phyloP scores from a whole-genome alignment of 1,140 invertebrate species.

The Oedothorax gibbosus region DNA sequence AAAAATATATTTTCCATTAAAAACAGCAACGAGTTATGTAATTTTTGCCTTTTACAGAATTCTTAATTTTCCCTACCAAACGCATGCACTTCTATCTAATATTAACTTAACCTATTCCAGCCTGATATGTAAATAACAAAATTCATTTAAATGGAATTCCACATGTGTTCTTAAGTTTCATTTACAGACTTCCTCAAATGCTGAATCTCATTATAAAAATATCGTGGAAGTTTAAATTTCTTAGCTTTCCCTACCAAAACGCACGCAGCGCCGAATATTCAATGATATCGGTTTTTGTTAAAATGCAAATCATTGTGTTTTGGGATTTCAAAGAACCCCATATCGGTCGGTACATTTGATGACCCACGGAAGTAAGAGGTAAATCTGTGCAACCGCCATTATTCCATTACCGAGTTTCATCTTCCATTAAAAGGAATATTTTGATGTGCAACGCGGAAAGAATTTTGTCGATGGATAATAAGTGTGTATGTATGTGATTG shows the following conservation, averaged over 20 bases:
- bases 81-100: too few species aligned
- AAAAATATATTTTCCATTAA: too few species aligned
- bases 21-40: too few species aligned
- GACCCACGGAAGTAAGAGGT: neutral
- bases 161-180: neutral
- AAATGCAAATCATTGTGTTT: slow-evolving; percentile 50
- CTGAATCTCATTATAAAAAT: slow-evolving; percentile 28
- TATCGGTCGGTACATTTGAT: neutral
- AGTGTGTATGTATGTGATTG: slow-evolving; percentile 28
- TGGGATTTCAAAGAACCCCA: neutral
- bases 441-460: slow-evolving; percentile 28
- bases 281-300: slow-evolving; percentile 49
- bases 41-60: too few species aligned
- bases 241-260: slow-evolving; percentile 2
- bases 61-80: too few species aligned
- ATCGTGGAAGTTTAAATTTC: slow-evolving; percentile 29
- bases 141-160: neutral
- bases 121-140: neutral
- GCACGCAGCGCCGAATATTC: slow-evolving; percentile 15
- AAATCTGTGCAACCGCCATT: neutral
- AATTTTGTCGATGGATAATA: slow-evolving; percentile 43
- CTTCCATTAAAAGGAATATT: slow-evolving; percentile 32
- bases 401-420: slow-evolving; percentile 49
- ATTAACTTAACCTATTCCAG: too few species aligned
- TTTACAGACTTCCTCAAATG: neutral